A percentile compares a stretch with the other conserved stretches of the same genome.
Conservation (phyloP, 2,113 vertebrate genomes). For the Pterocles orientalis region DNA sequence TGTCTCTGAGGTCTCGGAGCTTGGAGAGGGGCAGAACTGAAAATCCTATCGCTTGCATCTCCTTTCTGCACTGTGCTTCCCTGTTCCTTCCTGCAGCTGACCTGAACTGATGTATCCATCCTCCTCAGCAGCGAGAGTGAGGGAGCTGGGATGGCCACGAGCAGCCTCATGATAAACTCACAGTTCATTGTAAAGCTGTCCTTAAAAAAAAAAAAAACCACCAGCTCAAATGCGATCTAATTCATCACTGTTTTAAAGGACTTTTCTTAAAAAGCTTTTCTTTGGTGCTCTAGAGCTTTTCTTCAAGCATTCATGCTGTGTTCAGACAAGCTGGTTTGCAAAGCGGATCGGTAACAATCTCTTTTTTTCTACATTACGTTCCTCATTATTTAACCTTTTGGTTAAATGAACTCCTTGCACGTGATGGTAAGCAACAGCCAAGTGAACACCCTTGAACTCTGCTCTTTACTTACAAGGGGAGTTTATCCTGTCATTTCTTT, state of each 20-base stretch:
- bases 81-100: background rate
- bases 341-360: background rate
- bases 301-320: accelerated
- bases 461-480: background rate
- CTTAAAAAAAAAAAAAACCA: background rate
- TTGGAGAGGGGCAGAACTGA: background rate
- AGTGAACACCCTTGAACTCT: background rate
- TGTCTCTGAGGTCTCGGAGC: background rate
- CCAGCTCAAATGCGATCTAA: background rate
- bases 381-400: background rate
- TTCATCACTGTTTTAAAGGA: background rate
- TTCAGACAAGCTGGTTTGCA: background rate
- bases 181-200: background rate
- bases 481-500: background rate
- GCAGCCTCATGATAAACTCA: background rate
- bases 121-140: background rate
- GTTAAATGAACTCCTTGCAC: background rate
- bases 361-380: background rate
- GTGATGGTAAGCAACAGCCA: background rate
- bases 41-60: background rate
- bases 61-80: background rate
- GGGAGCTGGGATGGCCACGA: background rate
- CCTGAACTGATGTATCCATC: background rate
- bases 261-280: background rate
- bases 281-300: background rate